A percentile compares a stretch with the other conserved stretches of the same genome.
phyloP scores from a whole-genome alignment of 2,113 vertebrate genomes.

The Scartelaos histophorus region DNA sequence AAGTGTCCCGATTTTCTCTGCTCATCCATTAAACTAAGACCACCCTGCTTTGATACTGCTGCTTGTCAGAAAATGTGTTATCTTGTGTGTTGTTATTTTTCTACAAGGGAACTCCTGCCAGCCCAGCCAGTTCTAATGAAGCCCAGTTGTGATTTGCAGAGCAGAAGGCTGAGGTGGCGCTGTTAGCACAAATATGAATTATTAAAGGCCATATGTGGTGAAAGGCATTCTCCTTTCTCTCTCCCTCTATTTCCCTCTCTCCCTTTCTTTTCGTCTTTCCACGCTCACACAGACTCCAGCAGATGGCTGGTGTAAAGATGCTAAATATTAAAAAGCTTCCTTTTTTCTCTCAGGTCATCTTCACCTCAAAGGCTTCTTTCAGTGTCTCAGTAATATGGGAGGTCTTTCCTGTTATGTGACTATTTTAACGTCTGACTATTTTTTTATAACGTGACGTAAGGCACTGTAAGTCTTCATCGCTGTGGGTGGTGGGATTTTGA shows the following conservation, averaged over 20 bases:
- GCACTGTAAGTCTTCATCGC: neutral
- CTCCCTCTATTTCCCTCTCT: no score
- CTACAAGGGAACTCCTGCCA: constrained; percentile 47
- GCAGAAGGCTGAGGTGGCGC: constrained; percentile 66
- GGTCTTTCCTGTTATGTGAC: constrained; percentile 3
- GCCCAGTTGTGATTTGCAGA: constrained; percentile 44
- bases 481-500: neutral
- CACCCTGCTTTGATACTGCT: constrained; percentile 43
- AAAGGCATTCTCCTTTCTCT: constrained; percentile 49
- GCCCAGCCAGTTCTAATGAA: constrained; percentile 56
- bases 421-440: no score
- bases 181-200: constrained; percentile 70
- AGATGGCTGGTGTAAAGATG: constrained; percentile 72
- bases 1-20: constrained; percentile 28
- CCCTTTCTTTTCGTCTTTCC: constrained; percentile 5
- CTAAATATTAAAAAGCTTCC: constrained; percentile 73
- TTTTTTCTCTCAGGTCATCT: constrained; percentile 14
- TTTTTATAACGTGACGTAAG: no score
- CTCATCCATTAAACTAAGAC: constrained; percentile 11
- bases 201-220: constrained; percentile 77
- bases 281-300: constrained; percentile 59
- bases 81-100: constrained; percentile 38
- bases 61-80: constrained; percentile 28
- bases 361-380: constrained; percentile 17
- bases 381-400: neutral